Conservation (phyloP, 2,888 invertebrate species). For the Lasioglossum calceatum region DNA sequence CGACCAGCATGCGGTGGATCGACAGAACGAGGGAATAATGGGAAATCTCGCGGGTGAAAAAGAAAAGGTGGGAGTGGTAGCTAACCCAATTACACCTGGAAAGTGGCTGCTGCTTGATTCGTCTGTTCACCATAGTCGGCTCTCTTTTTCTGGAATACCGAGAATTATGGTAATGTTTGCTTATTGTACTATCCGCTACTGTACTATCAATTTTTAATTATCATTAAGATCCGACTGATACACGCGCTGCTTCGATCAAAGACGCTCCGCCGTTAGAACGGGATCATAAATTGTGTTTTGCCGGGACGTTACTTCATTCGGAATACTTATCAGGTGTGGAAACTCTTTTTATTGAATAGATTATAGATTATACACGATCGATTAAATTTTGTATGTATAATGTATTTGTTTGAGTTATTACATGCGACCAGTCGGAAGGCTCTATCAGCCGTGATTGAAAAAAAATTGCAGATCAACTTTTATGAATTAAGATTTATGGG, state of each 20-base stretch:
- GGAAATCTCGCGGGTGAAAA: slow-evolving; percentile 57
- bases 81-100: slow-evolving; percentile 62
- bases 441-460: not conserved
- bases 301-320: not conserved
- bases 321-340: not conserved
- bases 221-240: not conserved
- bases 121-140: not conserved
- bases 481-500: not conserved
- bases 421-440: not conserved
- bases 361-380: no score
- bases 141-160: not conserved
- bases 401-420: not conserved
- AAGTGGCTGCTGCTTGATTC: slow-evolving; percentile 47
- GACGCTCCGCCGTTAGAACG: not conserved
- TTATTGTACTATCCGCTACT: not conserved
- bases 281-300: no score
- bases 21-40: slow-evolving; percentile 48
- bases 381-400: not conserved
- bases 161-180: not conserved
- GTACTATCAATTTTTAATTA: not conserved
- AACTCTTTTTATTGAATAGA: not conserved
- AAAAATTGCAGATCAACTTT: not conserved
- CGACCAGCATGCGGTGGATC: slow-evolving; percentile 39
- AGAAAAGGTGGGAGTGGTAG: slow-evolving; percentile 59
- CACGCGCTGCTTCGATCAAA: not conserved